phyloP scores from a whole-genome alignment of 2,888 invertebrate species.

The Laspeyria flexula region DNA sequence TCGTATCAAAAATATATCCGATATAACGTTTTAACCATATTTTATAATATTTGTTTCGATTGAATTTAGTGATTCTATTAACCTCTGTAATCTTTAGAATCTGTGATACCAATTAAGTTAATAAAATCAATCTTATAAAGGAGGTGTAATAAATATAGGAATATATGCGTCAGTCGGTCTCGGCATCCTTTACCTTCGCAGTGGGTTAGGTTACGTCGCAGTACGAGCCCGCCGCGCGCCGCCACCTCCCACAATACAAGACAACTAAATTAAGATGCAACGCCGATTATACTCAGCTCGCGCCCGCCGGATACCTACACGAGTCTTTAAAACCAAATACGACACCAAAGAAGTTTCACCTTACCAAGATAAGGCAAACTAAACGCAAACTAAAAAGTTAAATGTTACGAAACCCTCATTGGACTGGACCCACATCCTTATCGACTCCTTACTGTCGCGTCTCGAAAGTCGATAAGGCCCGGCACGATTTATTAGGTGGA shows the following conservation, averaged over 20 bases:
- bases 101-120: constrained; percentile 53
- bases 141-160: constrained; percentile 61
- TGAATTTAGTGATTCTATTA: too few relatives aligned
- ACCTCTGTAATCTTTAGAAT: constrained; percentile 14
- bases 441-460: constrained; percentile 78
- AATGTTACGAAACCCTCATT: constrained; percentile 49
- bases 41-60: background rate
- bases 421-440: constrained; percentile 67
- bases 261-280: constrained; percentile 85
- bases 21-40: too few relatives aligned
- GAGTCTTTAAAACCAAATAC: constrained; percentile 55
- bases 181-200: constrained; percentile 61
- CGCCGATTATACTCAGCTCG: constrained; percentile 74
- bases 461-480: constrained; percentile 78
- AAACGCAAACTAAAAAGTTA: constrained; percentile 64
- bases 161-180: constrained; percentile 55
- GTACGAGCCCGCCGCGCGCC: constrained; percentile 54
- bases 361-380: constrained; percentile 40
- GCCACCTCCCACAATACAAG: constrained; percentile 76
- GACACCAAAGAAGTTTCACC: constrained; percentile 39
- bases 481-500: constrained; percentile 81
- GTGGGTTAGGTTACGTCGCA: constrained; percentile 69
- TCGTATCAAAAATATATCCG: background rate
- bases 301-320: constrained; percentile 54
- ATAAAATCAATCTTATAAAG: constrained; percentile 56